A percentile compares a stretch with the other conserved stretches of the same genome.
Evolutionary conservation across 1,140 invertebrate genomes (phyloP).

Genomic region (Laupala kohalensis): DNA sequence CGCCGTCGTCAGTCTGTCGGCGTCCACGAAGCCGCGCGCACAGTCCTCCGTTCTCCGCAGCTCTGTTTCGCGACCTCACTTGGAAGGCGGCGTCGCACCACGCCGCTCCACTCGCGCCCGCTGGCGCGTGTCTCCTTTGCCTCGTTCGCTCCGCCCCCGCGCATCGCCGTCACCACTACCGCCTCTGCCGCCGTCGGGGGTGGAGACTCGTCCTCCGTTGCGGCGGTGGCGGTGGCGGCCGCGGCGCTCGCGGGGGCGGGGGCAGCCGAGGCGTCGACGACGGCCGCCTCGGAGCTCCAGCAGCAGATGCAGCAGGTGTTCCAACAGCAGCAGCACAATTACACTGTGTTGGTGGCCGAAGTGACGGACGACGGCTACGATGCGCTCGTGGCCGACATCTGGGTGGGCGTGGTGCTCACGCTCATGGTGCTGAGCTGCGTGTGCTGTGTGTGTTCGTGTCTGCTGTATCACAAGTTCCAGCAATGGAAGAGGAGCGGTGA

Average conservation of each 20-base stretch:
- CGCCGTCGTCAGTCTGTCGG: no score
- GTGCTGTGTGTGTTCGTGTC: slow-evolving; percentile 44
- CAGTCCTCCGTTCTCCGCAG: no score
- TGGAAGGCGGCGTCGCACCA: no score
- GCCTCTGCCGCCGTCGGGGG: no score
- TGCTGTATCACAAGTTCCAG: slow-evolving; percentile 48
- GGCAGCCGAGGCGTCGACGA: not conserved
- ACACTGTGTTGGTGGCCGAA: slow-evolving; percentile 8
- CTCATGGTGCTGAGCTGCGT: slow-evolving; percentile 42
- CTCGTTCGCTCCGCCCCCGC: no score
- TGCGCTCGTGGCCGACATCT: slow-evolving; percentile 38
- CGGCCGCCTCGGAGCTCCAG: not conserved
- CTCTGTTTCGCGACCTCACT: no score
- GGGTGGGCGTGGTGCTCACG: slow-evolving; percentile 45
- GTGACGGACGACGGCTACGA: slow-evolving; percentile 26
- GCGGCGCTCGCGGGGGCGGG: not conserved
- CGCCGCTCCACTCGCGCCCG: no score
- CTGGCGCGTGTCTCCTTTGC: no score
- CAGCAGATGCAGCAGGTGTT: not conserved
- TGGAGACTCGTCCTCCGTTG: no score
- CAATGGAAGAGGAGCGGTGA: slow-evolving; percentile 50
- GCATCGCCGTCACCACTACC: no score
- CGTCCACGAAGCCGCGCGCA: no score
- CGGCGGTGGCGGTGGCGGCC: no score
- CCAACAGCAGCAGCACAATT: not conserved